A percentile compares a stretch with the other conserved stretches of the same genome.
phyloP scores from a whole-genome alignment of 23 tunicate genomes.

The Clavelina lepadiformis region DNA sequence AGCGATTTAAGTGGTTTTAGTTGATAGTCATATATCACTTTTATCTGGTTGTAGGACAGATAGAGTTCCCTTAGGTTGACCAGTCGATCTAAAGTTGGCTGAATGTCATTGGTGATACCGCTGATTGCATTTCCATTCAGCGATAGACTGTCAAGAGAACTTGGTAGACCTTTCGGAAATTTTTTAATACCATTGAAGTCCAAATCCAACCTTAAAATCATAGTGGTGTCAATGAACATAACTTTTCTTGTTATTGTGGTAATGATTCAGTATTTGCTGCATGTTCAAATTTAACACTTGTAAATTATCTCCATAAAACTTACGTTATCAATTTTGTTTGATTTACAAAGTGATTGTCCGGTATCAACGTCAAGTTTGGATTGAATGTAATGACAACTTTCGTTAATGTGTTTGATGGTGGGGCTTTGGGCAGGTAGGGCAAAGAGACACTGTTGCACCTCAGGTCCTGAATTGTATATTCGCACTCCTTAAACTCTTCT shows the following conservation, averaged over 20 bases:
- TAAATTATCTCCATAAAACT: slow-evolving; percentile 7
- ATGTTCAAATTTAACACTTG: background rate
- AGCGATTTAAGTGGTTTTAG: slow-evolving; percentile 19
- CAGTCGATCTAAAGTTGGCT: slow-evolving; percentile 22
- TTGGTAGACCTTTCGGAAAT: slow-evolving; percentile 65
- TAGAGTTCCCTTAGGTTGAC: slow-evolving; percentile 30
- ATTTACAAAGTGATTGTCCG: slow-evolving; percentile 20
- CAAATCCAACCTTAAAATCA: slow-evolving; percentile 42
- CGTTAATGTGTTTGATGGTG: slow-evolving; percentile 21
- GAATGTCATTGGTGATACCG: slow-evolving; percentile 22
- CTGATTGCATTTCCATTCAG: slow-evolving; percentile 47
- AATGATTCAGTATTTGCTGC: background rate
- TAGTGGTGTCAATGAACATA: too few relatives aligned
- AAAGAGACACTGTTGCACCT: slow-evolving; percentile 27
- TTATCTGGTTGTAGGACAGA: slow-evolving; percentile 26
- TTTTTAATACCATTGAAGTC: slow-evolving; percentile 23
- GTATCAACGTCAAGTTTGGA: slow-evolving; percentile 31
- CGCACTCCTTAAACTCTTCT: slow-evolving; percentile 20
- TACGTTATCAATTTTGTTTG: slow-evolving; percentile 45
- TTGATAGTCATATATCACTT: slow-evolving; percentile 21
- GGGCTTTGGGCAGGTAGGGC: slow-evolving; percentile 11
- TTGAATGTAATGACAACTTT: slow-evolving; percentile 27
- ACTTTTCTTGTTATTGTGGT: background rate
- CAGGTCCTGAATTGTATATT: slow-evolving; percentile 27
- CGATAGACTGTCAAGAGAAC: slow-evolving; percentile 10